phyloP scores from a whole-genome alignment of 2,797 vertebrate species.

The Poecilia gillii region DNA sequence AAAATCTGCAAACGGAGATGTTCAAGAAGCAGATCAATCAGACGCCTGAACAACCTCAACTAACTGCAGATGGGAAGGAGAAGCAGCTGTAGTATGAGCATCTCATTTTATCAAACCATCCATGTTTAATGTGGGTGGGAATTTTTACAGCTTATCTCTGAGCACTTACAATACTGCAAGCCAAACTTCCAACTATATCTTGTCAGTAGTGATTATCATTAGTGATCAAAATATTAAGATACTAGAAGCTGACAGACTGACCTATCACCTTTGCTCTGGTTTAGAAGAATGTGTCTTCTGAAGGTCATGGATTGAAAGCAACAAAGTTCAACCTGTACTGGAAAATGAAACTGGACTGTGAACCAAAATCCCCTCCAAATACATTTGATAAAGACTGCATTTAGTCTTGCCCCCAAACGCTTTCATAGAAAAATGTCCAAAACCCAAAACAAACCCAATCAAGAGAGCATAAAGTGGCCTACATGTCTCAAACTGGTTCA shows the following conservation, averaged over 20 bases:
- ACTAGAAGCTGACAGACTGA: neutral
- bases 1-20: neutral
- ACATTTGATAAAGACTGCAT: neutral
- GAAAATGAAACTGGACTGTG: neutral
- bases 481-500: constrained; percentile 4
- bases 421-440: neutral
- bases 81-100: neutral
- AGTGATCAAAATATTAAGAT: neutral
- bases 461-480: neutral
- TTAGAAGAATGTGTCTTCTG: neutral
- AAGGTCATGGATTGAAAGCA: neutral
- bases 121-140: neutral
- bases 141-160: neutral
- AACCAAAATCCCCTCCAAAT: neutral
- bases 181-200: neutral
- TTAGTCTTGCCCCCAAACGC: neutral
- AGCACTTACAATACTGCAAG: neutral
- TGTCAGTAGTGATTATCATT: neutral
- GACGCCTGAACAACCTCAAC: neutral
- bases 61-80: neutral
- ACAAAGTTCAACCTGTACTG: neutral
- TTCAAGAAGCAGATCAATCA: neutral
- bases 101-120: neutral
- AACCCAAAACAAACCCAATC: constrained; percentile 2
- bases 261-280: neutral